A percentile compares a stretch with the other conserved stretches of the same genome.
phyloP scores from a whole-genome alignment of 2,113 vertebrate species.

The human region GRCh38 chr5:145219501-145220000 shows the following conservation, averaged over 20 bases:
- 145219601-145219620: background rate
- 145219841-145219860: background rate
- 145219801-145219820: background rate
- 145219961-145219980: background rate
- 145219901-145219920: background rate
- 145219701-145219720: background rate
- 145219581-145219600: background rate
- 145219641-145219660: background rate
- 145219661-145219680: background rate
- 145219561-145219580: background rate
- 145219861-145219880: background rate
- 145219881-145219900: constrained; percentile 1
- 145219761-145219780: background rate
- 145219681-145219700: background rate
- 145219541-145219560: background rate
- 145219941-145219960: background rate
- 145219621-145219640: background rate
- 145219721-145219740: background rate
- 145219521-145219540: background rate
- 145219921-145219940: background rate
- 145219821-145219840: background rate
- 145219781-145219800: background rate
- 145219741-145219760: background rate
- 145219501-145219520: background rate
- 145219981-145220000: background rate